Percentiles rank a stretch among this genome's conserved stretches.
Conservation (phyloP, 64 coral and sea anemone species). For the Montipora sp. region DNA sequence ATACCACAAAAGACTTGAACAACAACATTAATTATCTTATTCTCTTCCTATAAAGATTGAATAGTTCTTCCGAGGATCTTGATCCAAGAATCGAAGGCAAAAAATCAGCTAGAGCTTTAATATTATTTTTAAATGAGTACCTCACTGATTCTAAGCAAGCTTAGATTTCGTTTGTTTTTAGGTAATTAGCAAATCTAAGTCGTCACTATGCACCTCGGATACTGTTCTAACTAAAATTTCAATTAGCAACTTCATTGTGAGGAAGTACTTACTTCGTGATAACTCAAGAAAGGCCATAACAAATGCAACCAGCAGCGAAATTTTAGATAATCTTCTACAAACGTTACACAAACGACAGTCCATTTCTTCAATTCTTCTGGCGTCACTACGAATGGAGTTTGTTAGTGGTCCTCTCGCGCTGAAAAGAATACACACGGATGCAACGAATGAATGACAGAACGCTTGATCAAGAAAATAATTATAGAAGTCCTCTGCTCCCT, state of each 20-base stretch:
- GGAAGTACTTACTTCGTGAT: constrained; percentile 11
- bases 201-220: not conserved
- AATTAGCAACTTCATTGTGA: not conserved
- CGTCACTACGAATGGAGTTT: not conserved
- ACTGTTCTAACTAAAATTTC: not conserved
- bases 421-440: not conserved
- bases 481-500: not conserved
- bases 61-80: not conserved
- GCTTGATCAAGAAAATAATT: not conserved
- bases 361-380: not conserved
- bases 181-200: not conserved
- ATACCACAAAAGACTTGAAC: not conserved
- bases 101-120: not conserved
- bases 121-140: not conserved
- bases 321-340: not conserved
- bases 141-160: not conserved
- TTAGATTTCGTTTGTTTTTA: not conserved
- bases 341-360: not conserved
- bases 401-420: not conserved
- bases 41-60: not conserved
- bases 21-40: not conserved
- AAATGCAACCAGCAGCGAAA: not conserved
- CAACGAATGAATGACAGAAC: not conserved
- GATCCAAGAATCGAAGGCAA: not conserved
- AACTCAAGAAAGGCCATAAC: not conserved